Conservation (phyloP, 2,113 vertebrate species). For the Malurus melanocephalus region DNA sequence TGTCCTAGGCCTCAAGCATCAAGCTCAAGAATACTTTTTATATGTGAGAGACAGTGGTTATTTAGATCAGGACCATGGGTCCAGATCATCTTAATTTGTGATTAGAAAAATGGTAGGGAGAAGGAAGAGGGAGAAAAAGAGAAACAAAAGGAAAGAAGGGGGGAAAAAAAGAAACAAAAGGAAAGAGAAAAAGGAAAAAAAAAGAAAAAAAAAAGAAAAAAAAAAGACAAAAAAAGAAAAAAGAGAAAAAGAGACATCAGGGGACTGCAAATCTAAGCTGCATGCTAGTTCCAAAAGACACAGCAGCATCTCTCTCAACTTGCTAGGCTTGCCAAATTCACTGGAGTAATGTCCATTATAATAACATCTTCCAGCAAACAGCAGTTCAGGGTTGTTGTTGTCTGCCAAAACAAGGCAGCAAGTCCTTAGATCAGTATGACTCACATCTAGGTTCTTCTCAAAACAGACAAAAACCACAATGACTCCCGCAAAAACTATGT, state of each 20-base stretch:
- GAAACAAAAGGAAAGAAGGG: not conserved
- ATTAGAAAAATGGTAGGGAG: slow-evolving; percentile 1
- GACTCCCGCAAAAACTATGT: not conserved
- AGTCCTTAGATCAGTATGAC: not conserved
- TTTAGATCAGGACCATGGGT: slow-evolving; percentile 17
- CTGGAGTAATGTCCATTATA: slow-evolving; percentile 50
- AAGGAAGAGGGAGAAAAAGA: not conserved
- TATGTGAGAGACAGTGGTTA: not conserved
- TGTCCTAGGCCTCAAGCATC: not conserved
- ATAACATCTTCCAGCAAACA: slow-evolving; percentile 54
- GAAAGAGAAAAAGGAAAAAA: too few relatives aligned
- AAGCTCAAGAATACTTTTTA: not conserved
- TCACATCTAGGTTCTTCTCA: not conserved
- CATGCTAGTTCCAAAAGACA: slow-evolving; percentile 57
- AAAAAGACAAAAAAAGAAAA: not conserved
- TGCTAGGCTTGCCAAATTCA: slow-evolving; percentile 51
- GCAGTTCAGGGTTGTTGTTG: not conserved
- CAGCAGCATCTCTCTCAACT: slow-evolving; percentile 27
- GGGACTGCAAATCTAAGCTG: slow-evolving; percentile 37
- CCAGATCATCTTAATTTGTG: slow-evolving; percentile 5
- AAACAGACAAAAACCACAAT: not conserved
- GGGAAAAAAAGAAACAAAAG: too few relatives aligned
- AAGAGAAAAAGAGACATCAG: not conserved
- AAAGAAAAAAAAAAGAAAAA: accelerated
- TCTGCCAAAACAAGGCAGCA: slow-evolving; percentile 19